These are phyloP conservation scores for Artibeus jamaicensis DNA, from an alignment of 2,797 vertebrate species.

Conservation along the genomic window DNA sequence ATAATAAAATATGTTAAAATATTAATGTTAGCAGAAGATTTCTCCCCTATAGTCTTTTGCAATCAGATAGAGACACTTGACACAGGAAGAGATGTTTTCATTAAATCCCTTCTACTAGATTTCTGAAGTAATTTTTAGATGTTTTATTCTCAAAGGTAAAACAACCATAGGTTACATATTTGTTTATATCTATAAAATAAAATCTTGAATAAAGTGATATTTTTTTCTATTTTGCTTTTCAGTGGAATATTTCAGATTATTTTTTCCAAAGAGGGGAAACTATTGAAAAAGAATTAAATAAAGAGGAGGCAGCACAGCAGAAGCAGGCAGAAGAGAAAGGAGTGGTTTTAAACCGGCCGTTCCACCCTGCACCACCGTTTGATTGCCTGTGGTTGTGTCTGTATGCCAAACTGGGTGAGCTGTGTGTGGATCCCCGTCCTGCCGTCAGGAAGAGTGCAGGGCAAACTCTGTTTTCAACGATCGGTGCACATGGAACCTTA, in stretches of 20 bases:
- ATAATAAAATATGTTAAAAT: background rate
- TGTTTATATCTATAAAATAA: constrained; percentile 4
- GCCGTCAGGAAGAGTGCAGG: constrained; percentile 97
- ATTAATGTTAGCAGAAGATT: background rate
- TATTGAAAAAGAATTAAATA: constrained; percentile 94
- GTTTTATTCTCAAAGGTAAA: constrained; percentile 37
- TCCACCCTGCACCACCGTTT: constrained; percentile 96
- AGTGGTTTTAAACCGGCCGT: constrained; percentile 92
- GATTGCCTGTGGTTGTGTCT: constrained; percentile 98
- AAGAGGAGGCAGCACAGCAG: constrained; percentile 91
- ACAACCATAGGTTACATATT: background rate
- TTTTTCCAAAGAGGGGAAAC: constrained; percentile 98
- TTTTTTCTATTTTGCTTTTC: constrained; percentile 72
- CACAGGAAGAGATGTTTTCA: constrained; percentile 22
- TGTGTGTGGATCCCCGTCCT: constrained; percentile 96
- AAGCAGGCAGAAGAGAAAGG: constrained; percentile 95
- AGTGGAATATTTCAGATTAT: constrained; percentile 99
- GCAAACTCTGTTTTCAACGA: constrained; percentile 97
- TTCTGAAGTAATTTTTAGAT: constrained; percentile 40
- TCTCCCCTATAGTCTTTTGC: background rate
- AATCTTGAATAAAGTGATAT: constrained; percentile 27
- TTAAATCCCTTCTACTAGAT: background rate
- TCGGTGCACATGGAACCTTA: constrained; percentile 96
- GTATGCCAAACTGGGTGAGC: constrained; percentile 95
- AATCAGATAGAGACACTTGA: background rate